Evolutionary conservation across 2,797 vertebrate genomes (phyloP), one percentile per base, ranked within the genome.

Genomic region (Tapera naevia): DNA sequence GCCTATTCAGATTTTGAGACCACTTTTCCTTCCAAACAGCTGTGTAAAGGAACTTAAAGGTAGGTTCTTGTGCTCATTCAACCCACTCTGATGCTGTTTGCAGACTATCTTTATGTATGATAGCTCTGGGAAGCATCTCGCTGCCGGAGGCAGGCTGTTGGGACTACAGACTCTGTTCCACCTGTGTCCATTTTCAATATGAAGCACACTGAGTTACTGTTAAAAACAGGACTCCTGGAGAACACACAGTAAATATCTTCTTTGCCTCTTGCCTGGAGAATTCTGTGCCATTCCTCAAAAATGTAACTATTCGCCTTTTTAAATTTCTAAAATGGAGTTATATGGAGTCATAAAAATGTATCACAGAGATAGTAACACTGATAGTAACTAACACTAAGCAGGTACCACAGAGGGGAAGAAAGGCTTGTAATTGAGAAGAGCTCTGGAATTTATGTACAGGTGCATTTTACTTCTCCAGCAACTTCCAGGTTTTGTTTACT

Each of bases 31-130:
- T 85, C 64, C 80, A 25, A 79, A 18, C n/a, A 58, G 46, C 43
- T 2, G 0, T 4, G 8, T 67, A 28, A 35, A 69, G 65, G 61
- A 50, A 17, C 15, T 32, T 14, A 7, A 15, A 54, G 50, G 53
- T 11, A 66, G 37, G 28, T 72, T 22, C 33, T 41, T 25, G 5
- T 3, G 1, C 46, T 81, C 4, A 0, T 28, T 24, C 9, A 18
- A 3, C 46, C 23, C 37, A 1, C 6, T n/a, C 5, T 7, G n/a
- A 19, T 0, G 7, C 21, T 2, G 0, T 35, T 54, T 23, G 23
- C 32, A 37, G 45, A 51, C 75, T 43, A 37, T 30, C 53, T 15
- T 53, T 24, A 12, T 5, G 1, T 4, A 4, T 15, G 57, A 5
- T 6, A 10, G 45, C 7, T 4, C 37, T 61, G 61, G 71, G 8